phyloP scores from a whole-genome alignment of 2,797 vertebrate genomes.

The Alectoris magna region DNA sequence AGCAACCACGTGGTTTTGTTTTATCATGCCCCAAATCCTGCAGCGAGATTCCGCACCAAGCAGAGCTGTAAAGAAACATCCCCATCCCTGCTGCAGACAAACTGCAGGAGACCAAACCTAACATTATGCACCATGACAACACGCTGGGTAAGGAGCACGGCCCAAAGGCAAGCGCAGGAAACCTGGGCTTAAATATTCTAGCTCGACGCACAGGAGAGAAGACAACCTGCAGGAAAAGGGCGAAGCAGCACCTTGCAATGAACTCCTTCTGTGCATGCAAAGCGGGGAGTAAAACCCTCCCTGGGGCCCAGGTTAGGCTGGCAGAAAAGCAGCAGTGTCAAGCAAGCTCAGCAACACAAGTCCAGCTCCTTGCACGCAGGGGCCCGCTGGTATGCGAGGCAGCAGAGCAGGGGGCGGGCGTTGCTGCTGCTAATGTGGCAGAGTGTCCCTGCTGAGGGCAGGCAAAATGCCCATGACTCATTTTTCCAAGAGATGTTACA shows the following conservation, averaged over 20 bases:
- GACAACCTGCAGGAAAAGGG: accelerated
- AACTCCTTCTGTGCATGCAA: accelerated
- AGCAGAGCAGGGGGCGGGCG: not conserved
- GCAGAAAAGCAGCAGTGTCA: not conserved
- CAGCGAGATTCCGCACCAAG: not conserved
- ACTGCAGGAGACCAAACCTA: not conserved
- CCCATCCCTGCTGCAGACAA: not conserved
- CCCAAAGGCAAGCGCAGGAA: not conserved
- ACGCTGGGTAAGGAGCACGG: not conserved
- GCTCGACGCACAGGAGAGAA: not conserved
- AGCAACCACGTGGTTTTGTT: accelerated
- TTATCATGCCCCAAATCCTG: not conserved
- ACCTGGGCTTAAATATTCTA: not conserved
- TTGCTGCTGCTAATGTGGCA: conserved; percentile 19
- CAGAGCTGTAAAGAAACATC: not conserved
- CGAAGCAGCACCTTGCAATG: accelerated
- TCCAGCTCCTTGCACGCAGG: not conserved
- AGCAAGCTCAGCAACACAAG: not conserved
- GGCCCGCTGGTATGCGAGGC: not conserved
- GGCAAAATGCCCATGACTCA: conserved; percentile 43
- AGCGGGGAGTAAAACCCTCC: accelerated
- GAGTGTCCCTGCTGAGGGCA: conserved; percentile 25
- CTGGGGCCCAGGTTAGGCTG: not conserved
- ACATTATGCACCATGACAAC: accelerated
- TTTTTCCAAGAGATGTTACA: conserved; percentile 43